phyloP scores from a whole-genome alignment of 2,113 vertebrate species.

The Hyaena hyaena region DNA sequence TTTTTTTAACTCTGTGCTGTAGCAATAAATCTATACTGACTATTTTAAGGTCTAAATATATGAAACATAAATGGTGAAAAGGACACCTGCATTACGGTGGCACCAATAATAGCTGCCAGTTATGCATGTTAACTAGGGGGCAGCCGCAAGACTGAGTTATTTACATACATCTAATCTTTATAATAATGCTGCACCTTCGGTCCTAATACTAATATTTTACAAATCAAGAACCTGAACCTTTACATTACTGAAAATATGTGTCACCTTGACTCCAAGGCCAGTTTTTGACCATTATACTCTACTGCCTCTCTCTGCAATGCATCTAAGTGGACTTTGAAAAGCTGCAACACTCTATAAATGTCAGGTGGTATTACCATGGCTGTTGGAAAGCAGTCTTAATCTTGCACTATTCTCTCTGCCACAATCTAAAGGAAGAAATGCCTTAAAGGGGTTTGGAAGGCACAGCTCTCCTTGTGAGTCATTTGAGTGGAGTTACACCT shows the following conservation, averaged over 20 bases:
- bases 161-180: background rate
- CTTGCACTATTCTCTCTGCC: background rate
- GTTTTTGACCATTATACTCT: background rate
- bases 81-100: background rate
- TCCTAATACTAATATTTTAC: background rate
- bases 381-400: background rate
- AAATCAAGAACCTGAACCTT: background rate
- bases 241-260: background rate
- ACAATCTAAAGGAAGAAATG: background rate
- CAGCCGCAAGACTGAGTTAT: background rate
- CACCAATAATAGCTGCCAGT: background rate
- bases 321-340: background rate
- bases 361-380: background rate
- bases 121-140: background rate
- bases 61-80: background rate
- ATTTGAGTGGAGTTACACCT: background rate
- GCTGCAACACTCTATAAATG: background rate
- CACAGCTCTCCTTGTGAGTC: background rate
- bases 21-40: background rate
- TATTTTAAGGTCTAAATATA: conserved; percentile 45
- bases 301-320: background rate
- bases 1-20: background rate
- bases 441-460: background rate
- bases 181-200: background rate
- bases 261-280: background rate